Conservation (phyloP, 1,140 invertebrate genomes). For the Drosophila neocordata region DNA sequence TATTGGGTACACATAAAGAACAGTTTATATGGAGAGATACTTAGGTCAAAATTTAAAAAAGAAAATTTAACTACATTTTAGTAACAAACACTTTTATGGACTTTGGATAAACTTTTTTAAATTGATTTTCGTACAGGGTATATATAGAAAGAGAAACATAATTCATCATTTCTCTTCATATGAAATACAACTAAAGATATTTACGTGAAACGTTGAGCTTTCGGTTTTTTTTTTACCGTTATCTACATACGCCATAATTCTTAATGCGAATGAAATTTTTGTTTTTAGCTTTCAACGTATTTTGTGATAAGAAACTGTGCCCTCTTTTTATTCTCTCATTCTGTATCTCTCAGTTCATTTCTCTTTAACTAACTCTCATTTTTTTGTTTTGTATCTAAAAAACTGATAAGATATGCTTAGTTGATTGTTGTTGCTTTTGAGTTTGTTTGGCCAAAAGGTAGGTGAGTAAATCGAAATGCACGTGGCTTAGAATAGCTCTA, state of each 20-base stretch:
- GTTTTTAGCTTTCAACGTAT: conserved; percentile 47
- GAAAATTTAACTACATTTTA: background rate
- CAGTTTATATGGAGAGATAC: too few relatives aligned
- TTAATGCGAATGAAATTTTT: conserved; percentile 56
- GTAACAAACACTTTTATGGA: background rate
- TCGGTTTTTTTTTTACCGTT: conserved; percentile 32
- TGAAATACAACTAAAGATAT: background rate
- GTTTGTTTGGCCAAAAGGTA: conserved; percentile 3
- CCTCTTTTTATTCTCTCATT: conserved; percentile 10
- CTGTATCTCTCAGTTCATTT: background rate
- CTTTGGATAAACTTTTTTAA: background rate
- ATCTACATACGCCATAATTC: conserved; percentile 68
- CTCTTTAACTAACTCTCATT: background rate
- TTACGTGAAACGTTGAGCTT: conserved; percentile 25
- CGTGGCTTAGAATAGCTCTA: conserved; percentile 4
- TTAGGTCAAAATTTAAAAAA: too few relatives aligned
- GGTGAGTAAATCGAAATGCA: background rate
- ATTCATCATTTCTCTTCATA: conserved; percentile 5
- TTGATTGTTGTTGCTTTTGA: conserved; percentile 4
- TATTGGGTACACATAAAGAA: too few relatives aligned
- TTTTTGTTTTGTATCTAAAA: background rate
- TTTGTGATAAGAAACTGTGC: conserved; percentile 47
- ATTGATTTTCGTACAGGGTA: background rate
- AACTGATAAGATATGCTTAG: conserved; percentile 6
- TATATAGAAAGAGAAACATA: background rate